Evolutionary conservation across 2,888 invertebrate species (phyloP).

Genomic region (Lottia gigantea): DNA sequence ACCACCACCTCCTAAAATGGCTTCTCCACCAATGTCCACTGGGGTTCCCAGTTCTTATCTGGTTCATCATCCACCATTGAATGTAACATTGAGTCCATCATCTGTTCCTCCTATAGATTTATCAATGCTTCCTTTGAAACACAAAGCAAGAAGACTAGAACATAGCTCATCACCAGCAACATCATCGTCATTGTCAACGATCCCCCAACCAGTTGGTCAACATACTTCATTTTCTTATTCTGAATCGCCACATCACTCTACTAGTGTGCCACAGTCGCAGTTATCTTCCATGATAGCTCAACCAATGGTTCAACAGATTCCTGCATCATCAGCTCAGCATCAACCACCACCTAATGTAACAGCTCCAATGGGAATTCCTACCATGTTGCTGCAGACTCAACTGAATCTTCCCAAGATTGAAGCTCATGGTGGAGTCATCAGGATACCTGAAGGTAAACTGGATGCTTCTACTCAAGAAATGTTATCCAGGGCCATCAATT

Average conservation of each 20-base stretch:
- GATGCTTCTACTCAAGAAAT: neutral
- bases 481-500: neutral
- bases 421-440: neutral
- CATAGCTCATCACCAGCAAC: neutral
- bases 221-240: neutral
- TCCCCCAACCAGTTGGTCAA: constrained; percentile 1
- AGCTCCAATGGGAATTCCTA: neutral
- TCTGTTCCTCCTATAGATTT: neutral
- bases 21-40: neutral
- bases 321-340: neutral
- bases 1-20: neutral
- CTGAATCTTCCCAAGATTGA: neutral
- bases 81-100: neutral
- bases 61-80: neutral
- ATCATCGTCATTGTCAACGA: neutral
- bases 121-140: neutral
- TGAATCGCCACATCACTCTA: neutral
- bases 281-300: neutral
- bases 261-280: neutral
- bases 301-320: neutral
- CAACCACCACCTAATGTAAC: neutral
- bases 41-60: neutral
- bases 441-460: neutral
- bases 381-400: neutral
- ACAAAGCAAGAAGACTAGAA: neutral